Conservation (phyloP, 2,113 vertebrate species). For the Aythya baeri region DNA sequence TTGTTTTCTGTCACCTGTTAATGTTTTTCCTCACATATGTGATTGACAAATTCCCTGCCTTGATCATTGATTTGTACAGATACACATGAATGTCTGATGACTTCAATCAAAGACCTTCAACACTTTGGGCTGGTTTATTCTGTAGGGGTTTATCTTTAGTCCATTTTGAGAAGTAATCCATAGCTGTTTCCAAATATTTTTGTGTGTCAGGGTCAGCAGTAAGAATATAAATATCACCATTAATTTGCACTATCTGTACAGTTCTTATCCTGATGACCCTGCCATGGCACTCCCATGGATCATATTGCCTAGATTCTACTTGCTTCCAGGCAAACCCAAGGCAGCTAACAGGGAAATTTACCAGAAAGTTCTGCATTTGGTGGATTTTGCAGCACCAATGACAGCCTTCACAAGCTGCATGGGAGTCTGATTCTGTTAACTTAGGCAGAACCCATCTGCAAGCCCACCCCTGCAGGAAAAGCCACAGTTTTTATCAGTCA, state of each 20-base stretch:
- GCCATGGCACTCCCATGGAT: neutral
- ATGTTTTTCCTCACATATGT: conserved; percentile 69
- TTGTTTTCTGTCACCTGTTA: conserved; percentile 75
- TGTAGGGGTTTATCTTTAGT: conserved; percentile 42
- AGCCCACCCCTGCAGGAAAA: neutral
- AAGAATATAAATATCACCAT: conserved; percentile 52
- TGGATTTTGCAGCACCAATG: neutral
- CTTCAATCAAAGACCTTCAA: conserved; percentile 65
- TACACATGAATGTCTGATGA: conserved; percentile 47
- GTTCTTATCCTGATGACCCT: neutral
- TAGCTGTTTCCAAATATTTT: conserved; percentile 51
- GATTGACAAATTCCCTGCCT: conserved; percentile 61
- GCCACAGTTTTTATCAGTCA: neutral
- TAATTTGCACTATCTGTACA: conserved; percentile 32
- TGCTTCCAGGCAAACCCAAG: neutral
- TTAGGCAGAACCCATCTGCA: neutral
- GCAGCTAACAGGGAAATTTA: neutral
- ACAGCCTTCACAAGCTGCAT: neutral
- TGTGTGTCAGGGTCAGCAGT: conserved; percentile 14
- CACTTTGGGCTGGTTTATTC: conserved; percentile 56
- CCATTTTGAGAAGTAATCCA: conserved; percentile 29
- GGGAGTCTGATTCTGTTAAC: neutral
- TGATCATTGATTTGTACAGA: conserved; percentile 56
- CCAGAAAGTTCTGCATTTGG: neutral
- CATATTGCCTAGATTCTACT: neutral